Conservation (phyloP, 2,888 invertebrate species). For the Eupithecia vulgata region DNA sequence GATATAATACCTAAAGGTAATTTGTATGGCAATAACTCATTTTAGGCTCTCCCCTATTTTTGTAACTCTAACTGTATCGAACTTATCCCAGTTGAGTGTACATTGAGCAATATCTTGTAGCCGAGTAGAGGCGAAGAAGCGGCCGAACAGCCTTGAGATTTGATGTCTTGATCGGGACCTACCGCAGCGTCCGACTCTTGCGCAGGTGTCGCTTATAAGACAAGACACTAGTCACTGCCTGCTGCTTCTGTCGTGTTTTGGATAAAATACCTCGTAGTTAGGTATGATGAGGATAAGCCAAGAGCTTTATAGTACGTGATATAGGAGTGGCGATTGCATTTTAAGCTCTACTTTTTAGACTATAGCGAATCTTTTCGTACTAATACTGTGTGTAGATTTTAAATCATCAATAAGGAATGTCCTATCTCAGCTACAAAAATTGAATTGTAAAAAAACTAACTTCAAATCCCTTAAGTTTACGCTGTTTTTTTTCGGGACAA, state of each 20-base stretch:
- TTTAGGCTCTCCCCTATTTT: neutral
- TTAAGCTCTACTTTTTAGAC: neutral
- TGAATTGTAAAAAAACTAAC: neutral
- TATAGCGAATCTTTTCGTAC: neutral
- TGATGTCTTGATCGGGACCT: constrained; percentile 84
- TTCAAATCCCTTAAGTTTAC: neutral
- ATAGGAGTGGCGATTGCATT: neutral
- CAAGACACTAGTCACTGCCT: neutral
- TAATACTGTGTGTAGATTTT: no score
- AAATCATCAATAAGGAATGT: neutral
- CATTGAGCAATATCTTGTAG: constrained; percentile 72
- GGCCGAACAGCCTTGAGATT: constrained; percentile 78
- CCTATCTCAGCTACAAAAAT: neutral
- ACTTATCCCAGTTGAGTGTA: constrained; percentile 44
- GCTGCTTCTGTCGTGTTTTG: neutral
- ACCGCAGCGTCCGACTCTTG: constrained; percentile 77
- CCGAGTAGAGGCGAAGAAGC: constrained; percentile 62
- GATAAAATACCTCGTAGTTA: neutral
- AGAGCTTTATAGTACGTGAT: neutral
- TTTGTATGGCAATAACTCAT: no score
- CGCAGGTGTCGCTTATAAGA: constrained; percentile 73
- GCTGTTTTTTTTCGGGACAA: neutral
- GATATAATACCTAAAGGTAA: no score
- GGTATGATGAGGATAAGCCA: neutral
- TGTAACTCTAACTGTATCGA: neutral